These are phyloP conservation scores for Rhopalosiphum maidis DNA, from an alignment of 1,140 invertebrate species.

Conservation along the genomic window DNA sequence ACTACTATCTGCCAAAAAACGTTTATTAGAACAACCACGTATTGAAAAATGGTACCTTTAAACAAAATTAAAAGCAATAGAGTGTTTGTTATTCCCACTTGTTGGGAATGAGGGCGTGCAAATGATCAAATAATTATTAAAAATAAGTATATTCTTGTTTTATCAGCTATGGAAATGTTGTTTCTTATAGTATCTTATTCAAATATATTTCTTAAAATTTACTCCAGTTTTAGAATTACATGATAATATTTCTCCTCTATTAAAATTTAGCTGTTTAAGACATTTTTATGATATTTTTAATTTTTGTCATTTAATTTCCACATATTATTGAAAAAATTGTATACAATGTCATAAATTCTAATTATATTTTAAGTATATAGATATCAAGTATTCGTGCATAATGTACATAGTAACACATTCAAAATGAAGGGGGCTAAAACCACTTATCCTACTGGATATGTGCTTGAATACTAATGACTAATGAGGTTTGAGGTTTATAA, in stretches of 20 bases:
- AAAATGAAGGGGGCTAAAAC: background rate
- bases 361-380: background rate
- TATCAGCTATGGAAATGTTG: conserved; percentile 60
- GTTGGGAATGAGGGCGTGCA: background rate
- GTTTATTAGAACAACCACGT: background rate
- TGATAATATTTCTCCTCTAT: conserved; percentile 59
- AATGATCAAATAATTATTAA: background rate
- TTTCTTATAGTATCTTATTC: conserved; percentile 41
- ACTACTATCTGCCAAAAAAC: background rate
- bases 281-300: background rate
- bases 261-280: background rate
- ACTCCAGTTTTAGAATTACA: conserved; percentile 44
- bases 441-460: background rate
- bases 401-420: background rate
- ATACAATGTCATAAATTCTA: background rate
- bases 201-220: conserved; percentile 43
- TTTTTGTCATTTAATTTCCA: background rate
- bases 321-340: background rate
- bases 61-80: background rate
- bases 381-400: background rate
- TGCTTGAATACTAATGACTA: background rate
- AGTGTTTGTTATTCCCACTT: background rate
- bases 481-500: background rate
- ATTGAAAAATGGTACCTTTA: background rate
- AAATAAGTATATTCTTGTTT: background rate